Conservation (phyloP, 2,797 vertebrate genomes). For the Myotis daubentonii region DNA sequence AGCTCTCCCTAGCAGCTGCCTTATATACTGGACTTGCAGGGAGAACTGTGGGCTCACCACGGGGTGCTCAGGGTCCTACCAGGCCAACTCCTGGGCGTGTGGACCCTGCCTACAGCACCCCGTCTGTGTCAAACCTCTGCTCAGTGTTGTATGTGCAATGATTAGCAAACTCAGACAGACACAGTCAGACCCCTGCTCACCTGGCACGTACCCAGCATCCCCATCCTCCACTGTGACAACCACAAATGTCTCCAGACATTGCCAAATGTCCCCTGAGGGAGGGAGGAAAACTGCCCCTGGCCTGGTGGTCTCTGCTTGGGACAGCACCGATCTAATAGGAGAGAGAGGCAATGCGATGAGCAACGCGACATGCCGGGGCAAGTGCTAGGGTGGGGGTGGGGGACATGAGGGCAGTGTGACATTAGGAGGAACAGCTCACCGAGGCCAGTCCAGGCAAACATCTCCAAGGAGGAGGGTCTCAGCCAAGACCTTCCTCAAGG, state of each 20-base stretch:
- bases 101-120: background rate
- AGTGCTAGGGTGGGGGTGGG: background rate
- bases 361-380: background rate
- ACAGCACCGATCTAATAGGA: background rate
- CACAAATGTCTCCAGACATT: background rate
- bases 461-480: background rate
- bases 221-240: background rate
- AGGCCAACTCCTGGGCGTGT: accelerated
- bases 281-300: background rate
- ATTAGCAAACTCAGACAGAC: background rate
- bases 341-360: background rate
- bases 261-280: background rate
- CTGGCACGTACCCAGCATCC: accelerated
- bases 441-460: background rate
- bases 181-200: background rate
- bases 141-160: background rate
- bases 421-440: accelerated
- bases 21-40: background rate
- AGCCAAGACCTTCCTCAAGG: background rate
- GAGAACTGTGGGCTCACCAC: background rate
- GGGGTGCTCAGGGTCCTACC: background rate
- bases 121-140: background rate
- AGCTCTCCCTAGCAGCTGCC: background rate
- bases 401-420: background rate
- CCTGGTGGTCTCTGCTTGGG: background rate